phyloP scores from a whole-genome alignment of 2,888 invertebrate species.

The Alentia gelatinosa region DNA sequence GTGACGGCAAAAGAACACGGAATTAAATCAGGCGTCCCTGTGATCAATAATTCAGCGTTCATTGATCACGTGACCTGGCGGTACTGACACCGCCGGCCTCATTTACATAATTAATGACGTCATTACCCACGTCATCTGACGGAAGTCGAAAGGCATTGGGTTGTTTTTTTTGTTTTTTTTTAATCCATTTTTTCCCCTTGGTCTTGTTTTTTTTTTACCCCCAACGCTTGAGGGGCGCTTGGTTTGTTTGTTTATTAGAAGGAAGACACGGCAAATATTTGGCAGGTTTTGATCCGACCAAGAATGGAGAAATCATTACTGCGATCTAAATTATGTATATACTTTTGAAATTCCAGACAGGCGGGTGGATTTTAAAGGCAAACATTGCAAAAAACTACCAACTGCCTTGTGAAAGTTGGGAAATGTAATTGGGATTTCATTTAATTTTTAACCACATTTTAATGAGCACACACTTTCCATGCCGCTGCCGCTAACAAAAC shows the following conservation, averaged over 20 bases:
- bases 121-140: slow-evolving; percentile 3
- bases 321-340: neutral
- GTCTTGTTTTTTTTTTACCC: neutral
- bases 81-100: neutral
- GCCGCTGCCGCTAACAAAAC: neutral
- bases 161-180: neutral
- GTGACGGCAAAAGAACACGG: neutral
- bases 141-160: neutral
- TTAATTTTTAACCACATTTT: neutral
- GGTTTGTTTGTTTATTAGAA: neutral
- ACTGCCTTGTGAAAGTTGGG: neutral
- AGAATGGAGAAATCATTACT: neutral
- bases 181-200: neutral
- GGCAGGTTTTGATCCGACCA: neutral
- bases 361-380: neutral
- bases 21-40: neutral
- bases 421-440: neutral
- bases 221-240: neutral
- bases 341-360: neutral
- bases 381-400: neutral
- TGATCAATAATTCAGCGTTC: neutral
- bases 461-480: neutral
- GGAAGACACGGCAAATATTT: neutral
- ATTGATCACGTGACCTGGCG: neutral
- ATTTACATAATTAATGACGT: slow-evolving; percentile 20